Percentiles rank a stretch among this genome's conserved stretches.
phyloP scores from a whole-genome alignment of 2,113 vertebrate genomes.

The Bos indicus region DNA sequence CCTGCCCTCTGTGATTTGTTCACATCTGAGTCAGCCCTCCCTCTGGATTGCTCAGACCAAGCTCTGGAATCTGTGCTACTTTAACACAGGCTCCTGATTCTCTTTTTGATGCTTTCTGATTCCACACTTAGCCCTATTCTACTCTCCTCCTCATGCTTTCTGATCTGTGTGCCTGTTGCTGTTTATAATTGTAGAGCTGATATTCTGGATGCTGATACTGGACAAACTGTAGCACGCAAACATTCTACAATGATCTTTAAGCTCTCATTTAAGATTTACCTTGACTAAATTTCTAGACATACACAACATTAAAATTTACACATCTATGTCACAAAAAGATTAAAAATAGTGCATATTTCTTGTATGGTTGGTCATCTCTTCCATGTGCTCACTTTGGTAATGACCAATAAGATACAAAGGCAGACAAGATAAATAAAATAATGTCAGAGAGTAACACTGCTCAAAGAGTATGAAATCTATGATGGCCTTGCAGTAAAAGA shows the following conservation, averaged over 20 bases:
- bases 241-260: background rate
- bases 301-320: background rate
- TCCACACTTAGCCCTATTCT: background rate
- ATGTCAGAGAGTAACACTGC: background rate
- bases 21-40: background rate
- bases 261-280: background rate
- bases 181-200: background rate
- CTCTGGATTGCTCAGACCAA: background rate
- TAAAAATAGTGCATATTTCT: background rate
- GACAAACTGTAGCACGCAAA: background rate
- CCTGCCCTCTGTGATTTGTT: background rate
- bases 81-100: background rate
- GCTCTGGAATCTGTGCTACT: background rate
- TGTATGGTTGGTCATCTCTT: background rate
- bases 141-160: background rate
- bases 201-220: background rate
- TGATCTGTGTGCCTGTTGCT: background rate
- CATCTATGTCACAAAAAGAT: background rate
- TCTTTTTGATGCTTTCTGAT: background rate
- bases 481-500: slow-evolving; percentile 5
- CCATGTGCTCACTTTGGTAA: background rate
- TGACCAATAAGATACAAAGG: background rate
- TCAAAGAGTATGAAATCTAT: background rate
- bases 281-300: background rate
- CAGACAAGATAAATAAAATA: background rate